Percentiles rank a stretch among this genome's conserved stretches.
phyloP scores from a whole-genome alignment of 2,797 vertebrate species.

The Antennarius maculatus region DNA sequence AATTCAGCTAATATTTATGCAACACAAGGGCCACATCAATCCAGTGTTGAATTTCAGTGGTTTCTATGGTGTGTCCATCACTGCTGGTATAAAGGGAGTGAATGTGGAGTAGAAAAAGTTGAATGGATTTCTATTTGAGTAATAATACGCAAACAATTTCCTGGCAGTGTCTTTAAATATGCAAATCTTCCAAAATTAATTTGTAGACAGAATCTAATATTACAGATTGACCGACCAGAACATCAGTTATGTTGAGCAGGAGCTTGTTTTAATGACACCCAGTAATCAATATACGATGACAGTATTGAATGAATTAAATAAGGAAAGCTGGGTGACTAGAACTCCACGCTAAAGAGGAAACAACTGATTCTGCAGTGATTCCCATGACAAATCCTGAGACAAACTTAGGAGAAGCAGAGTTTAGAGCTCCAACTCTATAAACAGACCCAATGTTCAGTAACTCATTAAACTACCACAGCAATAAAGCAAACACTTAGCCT shows the following conservation, averaged over 20 bases:
- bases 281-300: neutral
- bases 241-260: slow-evolving; percentile 7
- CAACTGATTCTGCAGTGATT: slow-evolving; percentile 10
- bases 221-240: slow-evolving; percentile 12
- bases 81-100: neutral
- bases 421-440: slow-evolving; percentile 10
- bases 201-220: neutral
- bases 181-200: neutral
- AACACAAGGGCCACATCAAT: slow-evolving; percentile 4
- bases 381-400: neutral
- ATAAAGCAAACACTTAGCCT: slow-evolving; percentile 41
- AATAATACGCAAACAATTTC: neutral
- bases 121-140: neutral
- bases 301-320: neutral
- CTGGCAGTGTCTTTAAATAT: neutral
- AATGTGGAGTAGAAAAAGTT: neutral
- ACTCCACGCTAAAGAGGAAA: neutral
- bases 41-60: slow-evolving; percentile 3
- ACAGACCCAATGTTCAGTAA: slow-evolving; percentile 38
- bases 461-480: slow-evolving; percentile 42
- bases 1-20: neutral
- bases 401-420: slow-evolving; percentile 27
- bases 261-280: neutral
- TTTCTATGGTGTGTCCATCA: neutral
- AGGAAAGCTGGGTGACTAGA: neutral